These are phyloP conservation scores for Macrotrachela quadricornifera DNA, from an alignment of 1,140 invertebrate species.

Conservation along the genomic window DNA sequence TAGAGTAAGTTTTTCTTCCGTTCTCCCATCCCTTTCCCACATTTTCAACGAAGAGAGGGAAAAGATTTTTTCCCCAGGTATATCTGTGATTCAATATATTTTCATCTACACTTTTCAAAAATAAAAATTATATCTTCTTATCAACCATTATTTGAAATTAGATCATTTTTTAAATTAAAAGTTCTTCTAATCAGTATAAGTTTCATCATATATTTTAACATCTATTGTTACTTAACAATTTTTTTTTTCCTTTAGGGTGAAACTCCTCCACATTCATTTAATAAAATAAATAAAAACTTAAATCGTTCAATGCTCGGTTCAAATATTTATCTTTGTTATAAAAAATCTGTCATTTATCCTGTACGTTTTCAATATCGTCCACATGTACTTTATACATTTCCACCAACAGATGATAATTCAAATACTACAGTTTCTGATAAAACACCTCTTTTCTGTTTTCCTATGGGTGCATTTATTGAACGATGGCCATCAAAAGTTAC, in stretches of 20 bases:
- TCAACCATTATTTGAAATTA: too few relatives aligned
- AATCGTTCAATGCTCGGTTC: conserved; percentile 86
- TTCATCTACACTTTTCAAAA: too few relatives aligned
- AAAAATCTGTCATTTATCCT: conserved; percentile 72
- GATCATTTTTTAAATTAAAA: too few relatives aligned
- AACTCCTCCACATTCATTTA: conserved; percentile 80
- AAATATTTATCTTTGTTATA: conserved; percentile 90
- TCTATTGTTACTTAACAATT: not conserved
- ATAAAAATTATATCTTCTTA: too few relatives aligned
- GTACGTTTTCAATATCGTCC: conserved; percentile 50
- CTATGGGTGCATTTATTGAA: conserved; percentile 93
- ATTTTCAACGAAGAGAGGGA: too few relatives aligned
- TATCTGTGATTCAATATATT: too few relatives aligned
- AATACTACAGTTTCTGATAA: conserved; percentile 44
- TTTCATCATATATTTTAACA: too few relatives aligned
- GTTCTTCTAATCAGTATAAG: too few relatives aligned
- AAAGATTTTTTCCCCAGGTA: too few relatives aligned
- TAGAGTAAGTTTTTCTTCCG: too few relatives aligned
- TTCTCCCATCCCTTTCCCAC: too few relatives aligned
- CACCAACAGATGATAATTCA: conserved; percentile 51
- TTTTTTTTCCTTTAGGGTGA: conserved; percentile 43
- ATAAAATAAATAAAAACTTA: conserved; percentile 77
- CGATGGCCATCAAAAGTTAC: conserved; percentile 68
- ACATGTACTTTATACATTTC: conserved; percentile 31
- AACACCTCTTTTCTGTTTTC: conserved; percentile 85